Evolutionary conservation across 2,888 invertebrate species (phyloP), one percentile per base, ranked within the genome.

Genomic region (Apodemia duryi): DNA sequence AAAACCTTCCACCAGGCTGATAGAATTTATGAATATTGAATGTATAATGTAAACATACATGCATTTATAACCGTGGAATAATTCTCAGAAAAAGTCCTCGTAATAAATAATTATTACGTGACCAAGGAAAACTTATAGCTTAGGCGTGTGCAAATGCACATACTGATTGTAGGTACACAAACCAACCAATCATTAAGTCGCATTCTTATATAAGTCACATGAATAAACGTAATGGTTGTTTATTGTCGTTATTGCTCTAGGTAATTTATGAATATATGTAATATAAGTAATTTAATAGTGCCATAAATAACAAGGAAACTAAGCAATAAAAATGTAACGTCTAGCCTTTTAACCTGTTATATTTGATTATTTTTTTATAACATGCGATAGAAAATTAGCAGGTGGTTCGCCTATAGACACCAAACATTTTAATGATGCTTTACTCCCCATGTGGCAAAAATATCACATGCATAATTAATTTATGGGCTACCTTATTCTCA

Each of bases 91-190:
- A 29, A 57, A 57, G 57, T 32, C 57, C 29, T 57, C 32, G 57
- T 9, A 57, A 57, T 57, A 57, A 57, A 57, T 57, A 32, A 32
- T 57, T 57, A 57, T 57, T 57, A 57, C 57, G 57, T 57, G 57
- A 57, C 32, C 57, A 32, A 32, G 32, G 57, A 57, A 57, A 57
- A 32, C 57, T 57, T 57, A 57, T 57, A 28, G 32, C 57, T 11
- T 13, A 57, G 13, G 32, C 28, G 57, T 32, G 57, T 57, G 57
- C 57, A 57, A 57, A 57, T 21, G 28, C 29, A 57, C 57, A 29
- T 57, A 57, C 32, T 32, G 29, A 57, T 10, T 57, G 32, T 29
- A 46, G 46, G 46, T 46, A 46, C 46, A 46, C 2, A 46, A 13
- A 57, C 57, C 5, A 11, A 57, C 57, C 57, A 57, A 57, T 57